Base-by-base conservation (phyloP, 2,113 vertebrate genomes). In the Lepidiolamprologus cunningtoni region DNA sequence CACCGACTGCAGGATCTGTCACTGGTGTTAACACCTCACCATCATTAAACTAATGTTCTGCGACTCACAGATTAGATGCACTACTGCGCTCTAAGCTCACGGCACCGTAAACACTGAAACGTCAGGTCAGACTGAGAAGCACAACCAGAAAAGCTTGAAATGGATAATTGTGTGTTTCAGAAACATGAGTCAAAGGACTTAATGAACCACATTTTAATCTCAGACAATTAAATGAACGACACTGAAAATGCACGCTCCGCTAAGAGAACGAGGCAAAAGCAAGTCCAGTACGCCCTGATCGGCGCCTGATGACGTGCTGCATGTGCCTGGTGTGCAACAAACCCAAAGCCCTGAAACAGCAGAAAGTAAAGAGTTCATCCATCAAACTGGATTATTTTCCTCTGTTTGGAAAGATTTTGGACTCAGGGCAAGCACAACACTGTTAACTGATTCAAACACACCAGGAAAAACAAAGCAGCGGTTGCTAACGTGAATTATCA, bases 391-490 rank as follows among this genome's bases (percentile, higher is more conserved):
- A 21, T 37, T 0, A 12, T 63, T 63, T 63, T n/a, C 9, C 31
- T 63, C 9, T 63, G 31, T 63, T 63, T 21, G 7, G 33, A 35
- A 35, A 63, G 28, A 58, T 28, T 58, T 16, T 28, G 55, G 55
- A 58, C 26, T 58, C 3, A 16, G 55, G 13, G 55, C 23, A 58
- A 58, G 2, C 61, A 37, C 61, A 73, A 45, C 21, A 42, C 37
- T 0, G 0, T 23, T 23, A 23, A 42, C 66, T 23, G 37, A 23
- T 16, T 71, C 35, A 71, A 23, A 3, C 37, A 71, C 8, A 9
- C 12, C 37, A 26, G 0, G 5, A 73, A 45, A 73, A 17, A 73
- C 37, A 47, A 28, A 26, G 40, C 68, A 45, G 21, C 21, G 8
- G 66, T 45, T 26, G 68, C 21, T 45, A 73, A 73, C 21, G 9